A percentile compares a stretch with the other conserved stretches of the same genome.
phyloP scores from a whole-genome alignment of 2,797 vertebrate species.

The Orestias chungarensis region DNA sequence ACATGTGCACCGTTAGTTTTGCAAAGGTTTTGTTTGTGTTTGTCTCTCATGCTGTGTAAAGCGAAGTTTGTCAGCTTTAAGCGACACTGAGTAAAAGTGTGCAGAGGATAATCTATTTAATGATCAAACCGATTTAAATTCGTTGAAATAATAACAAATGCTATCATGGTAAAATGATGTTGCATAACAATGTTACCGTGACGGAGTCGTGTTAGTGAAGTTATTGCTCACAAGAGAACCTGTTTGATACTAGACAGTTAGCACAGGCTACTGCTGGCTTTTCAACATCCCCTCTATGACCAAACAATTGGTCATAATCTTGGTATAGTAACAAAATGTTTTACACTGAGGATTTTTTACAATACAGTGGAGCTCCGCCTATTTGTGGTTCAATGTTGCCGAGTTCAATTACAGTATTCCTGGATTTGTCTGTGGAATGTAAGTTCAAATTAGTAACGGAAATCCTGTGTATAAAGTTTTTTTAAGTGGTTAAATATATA shows the following conservation, averaged over 20 bases:
- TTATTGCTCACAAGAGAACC: neutral
- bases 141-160: neutral
- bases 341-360: too few species aligned
- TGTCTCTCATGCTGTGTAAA: neutral
- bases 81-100: neutral
- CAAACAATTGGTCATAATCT: too few species aligned
- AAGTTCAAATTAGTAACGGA: neutral
- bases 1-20: constrained; percentile 66
- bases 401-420: too few species aligned
- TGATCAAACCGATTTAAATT: too few species aligned
- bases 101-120: neutral
- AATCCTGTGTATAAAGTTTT: too few species aligned
- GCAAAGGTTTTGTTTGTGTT: constrained; percentile 24
- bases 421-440: neutral
- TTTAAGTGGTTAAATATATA: too few species aligned
- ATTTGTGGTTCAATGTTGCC: too few species aligned
- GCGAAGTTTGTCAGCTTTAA: neutral
- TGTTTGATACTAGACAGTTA: neutral
- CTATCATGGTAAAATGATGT: neutral
- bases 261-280: neutral
- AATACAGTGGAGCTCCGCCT: too few species aligned
- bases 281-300: neutral
- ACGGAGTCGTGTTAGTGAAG: neutral
- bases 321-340: too few species aligned
- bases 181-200: neutral